Conservation (phyloP, 2,113 vertebrate genomes). For the Eudorcas thomsonii region DNA sequence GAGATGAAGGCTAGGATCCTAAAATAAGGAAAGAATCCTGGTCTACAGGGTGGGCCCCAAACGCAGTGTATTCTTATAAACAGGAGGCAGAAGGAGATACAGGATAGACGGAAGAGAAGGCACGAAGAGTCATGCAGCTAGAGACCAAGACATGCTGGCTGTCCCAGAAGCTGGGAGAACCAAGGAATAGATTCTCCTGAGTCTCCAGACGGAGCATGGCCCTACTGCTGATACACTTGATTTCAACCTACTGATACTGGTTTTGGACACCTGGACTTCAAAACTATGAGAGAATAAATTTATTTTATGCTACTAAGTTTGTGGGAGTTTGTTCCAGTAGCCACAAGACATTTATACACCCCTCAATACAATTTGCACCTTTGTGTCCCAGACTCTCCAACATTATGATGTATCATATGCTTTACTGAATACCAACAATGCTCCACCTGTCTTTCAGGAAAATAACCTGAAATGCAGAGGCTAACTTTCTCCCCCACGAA, state of each 20-base stretch:
- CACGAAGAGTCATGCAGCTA: neutral
- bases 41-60: neutral
- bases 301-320: neutral
- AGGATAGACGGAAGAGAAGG: neutral
- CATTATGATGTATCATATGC: neutral
- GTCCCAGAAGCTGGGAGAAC: neutral
- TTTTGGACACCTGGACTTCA: neutral
- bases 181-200: neutral
- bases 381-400: neutral
- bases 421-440: neutral
- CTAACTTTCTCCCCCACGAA: neutral
- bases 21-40: neutral
- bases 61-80: neutral
- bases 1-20: neutral
- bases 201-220: rapidly evolving
- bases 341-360: neutral
- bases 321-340: neutral
- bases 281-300: neutral
- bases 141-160: neutral
- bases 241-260: neutral
- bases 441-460: neutral
- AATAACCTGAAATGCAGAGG: neutral
- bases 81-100: neutral
- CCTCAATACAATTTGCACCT: neutral
- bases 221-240: neutral